Base-by-base conservation (phyloP, 2,888 invertebrate genomes). In the Argyra leucocephala region DNA sequence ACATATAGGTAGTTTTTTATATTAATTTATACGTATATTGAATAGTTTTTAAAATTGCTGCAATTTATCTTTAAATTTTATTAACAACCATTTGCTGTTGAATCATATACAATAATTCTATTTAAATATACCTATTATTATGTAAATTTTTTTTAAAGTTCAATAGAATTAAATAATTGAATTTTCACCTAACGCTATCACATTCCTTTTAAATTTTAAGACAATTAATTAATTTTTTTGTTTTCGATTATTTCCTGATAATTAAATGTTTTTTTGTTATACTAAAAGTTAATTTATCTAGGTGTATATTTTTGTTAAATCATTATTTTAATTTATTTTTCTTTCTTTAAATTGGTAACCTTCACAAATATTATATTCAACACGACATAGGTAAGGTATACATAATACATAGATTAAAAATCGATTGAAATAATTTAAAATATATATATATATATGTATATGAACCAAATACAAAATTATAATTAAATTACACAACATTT, bases 311-410 rank as follows among this genome's bases (percentile, higher is more conserved):
- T 26, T 26, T 6, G 9, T 26, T 26, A 26, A 26, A 26, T 26
- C 9, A 9, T 26, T 26, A 6, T 9, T 26, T 26, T 4, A 26
- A 6, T 26, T 9, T 26, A 26, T 26, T 31, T 31, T 31, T 31
- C 12, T n/a, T 31, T 10, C 7, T 31, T 31, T 31, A 31, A n/a
- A 12, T 48, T 48, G 48, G 48, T 48, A 48, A 48, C 48, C 48
- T 18, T 48, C 1, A 48, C n/a, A 48, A 48, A 48, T 48, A n/a
- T 48, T 18, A 48, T 48, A 48, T 37, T 12, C 12, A 37, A 37
- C 18, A 48, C 48, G 48, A 48, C 48, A 48, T 48, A 48, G 48
- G n/a, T n/a, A n/a, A n/a, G n/a, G n/a, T n/a, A n/a, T n/a, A n/a
- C n/a, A n/a, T n/a, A 18, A 48, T 48, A 48, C 48, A 48, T 18